Evolutionary conservation across 2,113 vertebrate genomes (phyloP), one percentile per base, ranked within the genome.

Genomic region (Australoheros scitulus): DNA sequence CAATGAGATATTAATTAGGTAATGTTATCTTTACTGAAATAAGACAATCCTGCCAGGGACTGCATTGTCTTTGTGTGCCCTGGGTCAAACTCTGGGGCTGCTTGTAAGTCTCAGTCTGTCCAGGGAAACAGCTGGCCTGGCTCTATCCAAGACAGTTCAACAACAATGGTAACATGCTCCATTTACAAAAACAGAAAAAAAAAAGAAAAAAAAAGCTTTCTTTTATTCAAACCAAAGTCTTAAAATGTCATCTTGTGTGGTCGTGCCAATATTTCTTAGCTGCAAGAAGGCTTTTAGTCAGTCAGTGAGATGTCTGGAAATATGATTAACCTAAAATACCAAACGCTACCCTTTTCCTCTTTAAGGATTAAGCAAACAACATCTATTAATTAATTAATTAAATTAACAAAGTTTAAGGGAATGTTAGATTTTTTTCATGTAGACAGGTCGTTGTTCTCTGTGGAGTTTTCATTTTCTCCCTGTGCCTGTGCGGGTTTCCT

Each of bases 11-110:
- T 72, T 72, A 72, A 72, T 72, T 72, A 72, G 52, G 47, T 72
- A 72, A 72, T 72, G 68, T 72, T 72, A 72, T 72, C 68, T 72
- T 72, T 72, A 72, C 68, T 72, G 68, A 72, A 72, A 72, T 72
- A 72, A 72, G 68, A 72, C 68, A 72, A 34, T 72, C 68, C 68
- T 72, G 26, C 47, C 47, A 72, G 68, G 68, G 68, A 34, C 68
- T 63, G 60, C 32, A 52, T 61, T 55, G 77, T 52, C 0, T 79
- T 50, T 4, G 15, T 55, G 20, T 55, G 59, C 55, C 58, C 57
- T 77, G 58, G 38, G 60, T 63, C 77, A 79, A 63, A 52, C 76
- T 52, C 60, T 6, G 57, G 47, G 43, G 29, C 60, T 38, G 60
- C 43, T 79, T 79, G 50, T 18, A 64, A 52, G 47, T 79, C 43